phyloP scores from a whole-genome alignment of 2,888 invertebrate species.

The Nomada ferruginata region DNA sequence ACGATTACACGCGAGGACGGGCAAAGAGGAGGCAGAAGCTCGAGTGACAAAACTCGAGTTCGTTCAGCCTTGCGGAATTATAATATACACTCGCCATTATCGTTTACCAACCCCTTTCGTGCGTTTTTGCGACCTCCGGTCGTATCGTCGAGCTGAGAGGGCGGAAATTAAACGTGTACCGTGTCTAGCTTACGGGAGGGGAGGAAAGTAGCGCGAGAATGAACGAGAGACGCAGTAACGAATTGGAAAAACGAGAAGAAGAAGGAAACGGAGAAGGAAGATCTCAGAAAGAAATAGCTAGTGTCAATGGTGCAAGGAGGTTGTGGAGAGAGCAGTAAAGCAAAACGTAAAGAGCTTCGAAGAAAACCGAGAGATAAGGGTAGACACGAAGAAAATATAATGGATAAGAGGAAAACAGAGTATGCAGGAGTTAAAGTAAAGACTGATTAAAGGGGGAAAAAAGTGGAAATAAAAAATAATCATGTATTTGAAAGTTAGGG shows the following conservation, averaged over 20 bases:
- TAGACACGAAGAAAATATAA: background rate
- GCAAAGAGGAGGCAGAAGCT: background rate
- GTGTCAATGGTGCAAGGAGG: background rate
- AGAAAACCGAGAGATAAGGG: background rate
- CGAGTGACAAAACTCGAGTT: constrained; percentile 27
- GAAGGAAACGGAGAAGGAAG: background rate
- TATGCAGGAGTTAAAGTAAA: too few species aligned
- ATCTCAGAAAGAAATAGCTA: background rate
- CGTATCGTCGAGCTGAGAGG: constrained; percentile 21
- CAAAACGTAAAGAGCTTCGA: background rate
- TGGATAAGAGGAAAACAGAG: background rate
- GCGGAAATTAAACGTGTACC: constrained; percentile 48
- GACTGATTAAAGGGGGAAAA: too few species aligned
- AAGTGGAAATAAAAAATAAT: too few species aligned
- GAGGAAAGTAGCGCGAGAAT: background rate
- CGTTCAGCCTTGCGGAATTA: constrained; percentile 35
- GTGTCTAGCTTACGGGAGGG: background rate
- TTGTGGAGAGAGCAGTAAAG: background rate
- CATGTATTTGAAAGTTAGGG: too few species aligned
- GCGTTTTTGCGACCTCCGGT: constrained; percentile 33
- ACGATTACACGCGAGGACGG: constrained; percentile 23
- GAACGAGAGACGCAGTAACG: background rate
- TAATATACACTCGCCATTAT: constrained; percentile 48
- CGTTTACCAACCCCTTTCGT: constrained; percentile 38
- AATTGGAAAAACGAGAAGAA: background rate